Conservation (phyloP, 1,140 invertebrate genomes). For the Drosophila nebulosa region DNA sequence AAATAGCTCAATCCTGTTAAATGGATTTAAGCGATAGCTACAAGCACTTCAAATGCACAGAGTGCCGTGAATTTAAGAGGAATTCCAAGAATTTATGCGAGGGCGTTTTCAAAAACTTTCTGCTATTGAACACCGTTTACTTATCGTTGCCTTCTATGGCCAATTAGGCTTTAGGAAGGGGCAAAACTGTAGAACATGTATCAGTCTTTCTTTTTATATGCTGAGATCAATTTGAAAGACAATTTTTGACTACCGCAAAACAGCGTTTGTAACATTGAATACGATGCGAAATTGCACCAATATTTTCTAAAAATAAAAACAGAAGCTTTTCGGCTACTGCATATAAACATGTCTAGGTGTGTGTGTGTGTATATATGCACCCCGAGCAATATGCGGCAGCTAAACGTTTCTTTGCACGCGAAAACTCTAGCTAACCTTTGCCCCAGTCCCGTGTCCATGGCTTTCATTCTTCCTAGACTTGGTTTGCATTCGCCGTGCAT, state of each 20-base stretch:
- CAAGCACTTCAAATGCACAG: too few relatives aligned
- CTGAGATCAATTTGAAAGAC: too few relatives aligned
- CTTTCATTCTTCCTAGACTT: background rate
- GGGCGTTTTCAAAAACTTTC: too few relatives aligned
- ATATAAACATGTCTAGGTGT: background rate
- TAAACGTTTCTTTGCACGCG: slow-evolving; percentile 76
- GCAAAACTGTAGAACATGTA: too few relatives aligned
- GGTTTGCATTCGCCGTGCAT: slow-evolving; percentile 33
- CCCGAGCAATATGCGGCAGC: slow-evolving; percentile 65
- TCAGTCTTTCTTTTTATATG: too few relatives aligned
- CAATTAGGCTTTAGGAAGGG: too few relatives aligned
- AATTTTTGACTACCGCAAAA: too few relatives aligned
- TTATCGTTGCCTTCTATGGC: too few relatives aligned
- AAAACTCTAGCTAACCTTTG: slow-evolving; percentile 31
- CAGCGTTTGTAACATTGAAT: too few relatives aligned
- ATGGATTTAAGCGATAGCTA: too few relatives aligned
- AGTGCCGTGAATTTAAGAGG: slow-evolving; percentile 38
- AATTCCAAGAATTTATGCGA: slow-evolving; percentile 45
- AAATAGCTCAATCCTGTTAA: background rate
- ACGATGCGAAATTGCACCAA: slow-evolving; percentile 53
- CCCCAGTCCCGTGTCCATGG: background rate
- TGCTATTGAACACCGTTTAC: too few relatives aligned
- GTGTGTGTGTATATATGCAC: background rate
- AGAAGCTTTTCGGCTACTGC: slow-evolving; percentile 46
- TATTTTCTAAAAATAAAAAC: slow-evolving; percentile 78